phyloP scores from a whole-genome alignment of 2,797 vertebrate genomes.

The Brotula barbata region DNA sequence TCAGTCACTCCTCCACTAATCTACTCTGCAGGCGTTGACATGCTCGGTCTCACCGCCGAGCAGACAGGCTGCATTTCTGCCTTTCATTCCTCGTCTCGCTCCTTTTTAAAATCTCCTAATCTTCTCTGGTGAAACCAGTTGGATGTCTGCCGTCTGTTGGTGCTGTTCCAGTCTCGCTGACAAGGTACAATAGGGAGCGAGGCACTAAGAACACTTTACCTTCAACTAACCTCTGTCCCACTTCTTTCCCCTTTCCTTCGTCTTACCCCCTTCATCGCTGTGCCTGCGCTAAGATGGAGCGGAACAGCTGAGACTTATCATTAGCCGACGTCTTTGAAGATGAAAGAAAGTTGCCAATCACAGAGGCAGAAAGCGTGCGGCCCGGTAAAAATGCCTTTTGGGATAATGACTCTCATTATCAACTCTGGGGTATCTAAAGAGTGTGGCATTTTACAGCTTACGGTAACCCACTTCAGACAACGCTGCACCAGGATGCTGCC shows the following conservation, averaged over 20 bases:
- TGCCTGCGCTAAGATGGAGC: conserved; percentile 29
- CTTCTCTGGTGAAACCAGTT: conserved; percentile 43
- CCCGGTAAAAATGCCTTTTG: conserved; percentile 67
- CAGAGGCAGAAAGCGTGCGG: conserved; percentile 40
- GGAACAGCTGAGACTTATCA: conserved; percentile 51
- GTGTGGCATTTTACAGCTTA: conserved; percentile 79
- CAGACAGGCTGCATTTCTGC: conserved; percentile 66
- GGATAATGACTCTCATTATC: conserved; percentile 76
- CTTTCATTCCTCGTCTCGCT: conserved; percentile 45
- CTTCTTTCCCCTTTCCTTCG: background rate
- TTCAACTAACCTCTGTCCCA: conserved; percentile 37
- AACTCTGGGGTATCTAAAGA: conserved; percentile 75
- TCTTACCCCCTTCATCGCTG: conserved; percentile 32
- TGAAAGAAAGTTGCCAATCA: conserved; percentile 53
- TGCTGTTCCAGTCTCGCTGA: conserved; percentile 10
- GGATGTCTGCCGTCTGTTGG: conserved; percentile 36
- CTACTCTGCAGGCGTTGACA: conserved; percentile 74
- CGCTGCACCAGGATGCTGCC: conserved; percentile 58
- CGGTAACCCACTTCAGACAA: conserved; percentile 75
- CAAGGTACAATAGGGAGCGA: conserved; percentile 3
- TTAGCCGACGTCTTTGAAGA: conserved; percentile 46
- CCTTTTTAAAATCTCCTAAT: conserved; percentile 57
- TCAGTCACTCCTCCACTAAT: conserved; percentile 70
- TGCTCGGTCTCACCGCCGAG: conserved; percentile 54
- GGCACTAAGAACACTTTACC: conserved; percentile 22